Evolutionary conservation across 2,113 vertebrate species (phyloP), one percentile per base, ranked within the genome.

Genomic region (Shinisaurus crocodilurus): DNA sequence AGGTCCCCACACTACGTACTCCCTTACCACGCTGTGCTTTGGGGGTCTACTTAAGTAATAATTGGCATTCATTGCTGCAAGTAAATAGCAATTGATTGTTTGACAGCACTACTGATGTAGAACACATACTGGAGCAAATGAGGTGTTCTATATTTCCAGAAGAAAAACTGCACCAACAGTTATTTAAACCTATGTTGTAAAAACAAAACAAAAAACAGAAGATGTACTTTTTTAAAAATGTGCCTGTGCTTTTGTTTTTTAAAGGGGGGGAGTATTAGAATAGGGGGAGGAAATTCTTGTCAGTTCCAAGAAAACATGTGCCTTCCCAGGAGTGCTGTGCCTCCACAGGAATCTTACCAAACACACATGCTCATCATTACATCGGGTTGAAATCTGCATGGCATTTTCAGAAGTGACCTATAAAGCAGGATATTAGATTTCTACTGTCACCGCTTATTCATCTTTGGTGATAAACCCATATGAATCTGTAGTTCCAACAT

Each of bases 11-110:
- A 93, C 91, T 88, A 91, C 88, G 89, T 88, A 1, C 90, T 93
- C 89, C 91, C 94, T 92, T 92, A 95, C 82, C 0, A 1, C 0
- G 0, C 89, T 32, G 57, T 88, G 91, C 91, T 95, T 91, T 90
- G 90, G 90, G 94, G 91, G 85, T 92, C 95, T 96, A 32, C 74
- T 95, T 92, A 93, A 94, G 90, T 2, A 93, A 92, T 93, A 93
- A 94, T 29, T 94, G 93, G 69, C 88, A 75, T 63, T 75, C 9
- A 37, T 45, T 76, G 87, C 54, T 8, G 82, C 92, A 94, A 92
- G 82, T 88, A 87, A 93, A 93, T 7, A 79, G 90, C 0, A 91
- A 67, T 82, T 86, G 91, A 88, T 82, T 93, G 93, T 96, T 91
- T 94, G 93, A 95, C 94, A 95, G 93, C 92, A 92, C 0, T 8